phyloP scores from a whole-genome alignment of 2,888 invertebrate species.

The Acanthococcus lagerstroemiae region DNA sequence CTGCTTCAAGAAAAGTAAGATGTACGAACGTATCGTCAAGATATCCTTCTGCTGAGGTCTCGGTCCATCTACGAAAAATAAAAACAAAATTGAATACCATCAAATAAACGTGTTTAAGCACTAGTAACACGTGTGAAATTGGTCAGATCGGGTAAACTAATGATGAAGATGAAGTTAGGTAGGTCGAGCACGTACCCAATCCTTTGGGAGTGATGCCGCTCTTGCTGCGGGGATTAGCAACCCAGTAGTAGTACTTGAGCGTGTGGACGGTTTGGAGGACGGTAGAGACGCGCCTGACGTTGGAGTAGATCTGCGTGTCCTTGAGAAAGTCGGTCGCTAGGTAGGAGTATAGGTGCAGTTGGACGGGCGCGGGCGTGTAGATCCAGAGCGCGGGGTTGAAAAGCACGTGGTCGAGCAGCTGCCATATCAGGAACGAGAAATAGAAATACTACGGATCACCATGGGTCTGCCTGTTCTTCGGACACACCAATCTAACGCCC shows the following conservation, averaged over 20 bases:
- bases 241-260: conserved; percentile 98
- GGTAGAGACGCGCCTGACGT: conserved; percentile 90
- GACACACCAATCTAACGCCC: too few relatives aligned
- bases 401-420: conserved; percentile 96
- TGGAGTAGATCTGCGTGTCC: conserved; percentile 94
- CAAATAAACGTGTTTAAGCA: neutral
- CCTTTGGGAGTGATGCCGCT: conserved; percentile 94
- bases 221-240: conserved; percentile 86
- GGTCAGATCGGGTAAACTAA: too few relatives aligned
- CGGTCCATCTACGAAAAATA: conserved; percentile 67
- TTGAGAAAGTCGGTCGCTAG: conserved; percentile 97
- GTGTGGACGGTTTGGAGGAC: conserved; percentile 97
- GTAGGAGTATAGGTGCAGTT: conserved; percentile 91
- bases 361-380: conserved; percentile 91
- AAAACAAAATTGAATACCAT: neutral
- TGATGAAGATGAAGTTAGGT: too few relatives aligned
- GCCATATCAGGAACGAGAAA: too few relatives aligned
- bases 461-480: too few relatives aligned
- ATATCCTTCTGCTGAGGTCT: conserved; percentile 91
- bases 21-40: conserved; percentile 85
- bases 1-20: conserved; percentile 89
- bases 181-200: conserved; percentile 54
- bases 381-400: conserved; percentile 99
- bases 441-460: too few relatives aligned
- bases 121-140: too few relatives aligned